Percentiles rank a stretch among this genome's conserved stretches.
These are phyloP conservation scores for Anoplolepis gracilipes DNA, from an alignment of 1,140 invertebrate genomes.

Conservation along the genomic window DNA sequence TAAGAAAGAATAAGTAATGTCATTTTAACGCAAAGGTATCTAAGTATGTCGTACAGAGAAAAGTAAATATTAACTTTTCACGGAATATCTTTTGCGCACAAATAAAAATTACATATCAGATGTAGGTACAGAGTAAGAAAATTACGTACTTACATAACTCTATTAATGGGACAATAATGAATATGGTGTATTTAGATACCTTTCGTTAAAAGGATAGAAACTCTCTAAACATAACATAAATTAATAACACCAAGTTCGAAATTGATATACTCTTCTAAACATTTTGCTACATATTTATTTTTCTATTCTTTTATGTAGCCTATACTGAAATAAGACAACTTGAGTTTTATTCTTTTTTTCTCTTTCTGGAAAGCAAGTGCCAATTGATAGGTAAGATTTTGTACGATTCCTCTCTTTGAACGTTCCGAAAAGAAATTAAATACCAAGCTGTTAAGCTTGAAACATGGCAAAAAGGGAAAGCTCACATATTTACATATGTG, in stretches of 20 bases:
- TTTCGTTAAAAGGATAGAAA: slow-evolving; percentile 70
- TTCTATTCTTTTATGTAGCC: slow-evolving; percentile 39
- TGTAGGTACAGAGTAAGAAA: neutral
- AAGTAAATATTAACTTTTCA: slow-evolving; percentile 40
- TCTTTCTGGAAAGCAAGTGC: slow-evolving; percentile 40
- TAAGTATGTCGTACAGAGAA: slow-evolving; percentile 27
- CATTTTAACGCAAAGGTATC: slow-evolving; percentile 70
- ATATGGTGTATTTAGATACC: slow-evolving; percentile 60
- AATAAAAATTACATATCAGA: slow-evolving; percentile 52
- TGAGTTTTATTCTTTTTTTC: slow-evolving; percentile 10
- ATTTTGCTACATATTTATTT: slow-evolving; percentile 66
- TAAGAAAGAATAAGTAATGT: slow-evolving; percentile 44
- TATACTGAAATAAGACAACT: slow-evolving; percentile 14
- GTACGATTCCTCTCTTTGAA: slow-evolving; percentile 47
- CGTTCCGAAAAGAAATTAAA: slow-evolving; percentile 41
- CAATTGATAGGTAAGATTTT: slow-evolving; percentile 53
- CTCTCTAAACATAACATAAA: neutral
- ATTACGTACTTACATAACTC: slow-evolving; percentile 62
- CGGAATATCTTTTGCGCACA: slow-evolving; percentile 31
- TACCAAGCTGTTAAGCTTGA: slow-evolving; percentile 5
- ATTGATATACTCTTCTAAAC: slow-evolving; percentile 64
- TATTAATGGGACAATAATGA: slow-evolving; percentile 69
- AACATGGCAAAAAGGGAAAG: slow-evolving; percentile 22
- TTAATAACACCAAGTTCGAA: slow-evolving; percentile 45
- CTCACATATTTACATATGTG: neutral